Evolutionary conservation across 1,140 invertebrate genomes (phyloP), one percentile per base, ranked within the genome.

Genomic region (Cydia fagiglandana): DNA sequence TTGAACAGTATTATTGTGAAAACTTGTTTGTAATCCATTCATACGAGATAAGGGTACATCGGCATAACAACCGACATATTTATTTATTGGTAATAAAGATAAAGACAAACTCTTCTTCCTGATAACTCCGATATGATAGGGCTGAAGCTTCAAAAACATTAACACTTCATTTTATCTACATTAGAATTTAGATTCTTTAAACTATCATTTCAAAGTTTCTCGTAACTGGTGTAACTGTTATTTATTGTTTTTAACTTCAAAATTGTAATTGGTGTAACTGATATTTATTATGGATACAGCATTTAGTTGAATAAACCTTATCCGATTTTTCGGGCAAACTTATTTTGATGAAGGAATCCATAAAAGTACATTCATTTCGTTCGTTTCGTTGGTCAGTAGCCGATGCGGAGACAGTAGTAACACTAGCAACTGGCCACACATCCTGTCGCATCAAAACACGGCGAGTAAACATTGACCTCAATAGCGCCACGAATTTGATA

Each of bases 381-480:
- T 47, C 45, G 45, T 15, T 47, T 7, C 45, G 45, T 47, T 15
- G 2, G 3, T 15, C 3, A 13, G 45, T 47, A 13, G 13, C 45
- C 12, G 12, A 47, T 15, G 45, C 12, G 45, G 15, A 47, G 45
- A 47, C 45, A 15, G 45, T 47, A 47, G 45, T 9, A 12, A 13
- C 41, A 45, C 41, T 61, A 61, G n/a, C 15, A 20, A 61, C n/a
- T 61, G 24, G 17, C 17, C 34, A 70, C 66, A 45, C 34, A 70
- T 70, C 66, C 66, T 70, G 66, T 70, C 66, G 66, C 30, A 70
- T 70, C 66, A 70, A 70, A 70, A 70, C 34, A 41, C 6, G 30
- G 24, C 64, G 66, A 38, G 66, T 70, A 45, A 70, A 70, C 38
- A 70, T 70, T 17, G 66, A 10, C 66, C 66, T 38, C 9, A 45